Base-by-base conservation (phyloP, 2,888 invertebrate species). In the Nymphalis c-album region DNA sequence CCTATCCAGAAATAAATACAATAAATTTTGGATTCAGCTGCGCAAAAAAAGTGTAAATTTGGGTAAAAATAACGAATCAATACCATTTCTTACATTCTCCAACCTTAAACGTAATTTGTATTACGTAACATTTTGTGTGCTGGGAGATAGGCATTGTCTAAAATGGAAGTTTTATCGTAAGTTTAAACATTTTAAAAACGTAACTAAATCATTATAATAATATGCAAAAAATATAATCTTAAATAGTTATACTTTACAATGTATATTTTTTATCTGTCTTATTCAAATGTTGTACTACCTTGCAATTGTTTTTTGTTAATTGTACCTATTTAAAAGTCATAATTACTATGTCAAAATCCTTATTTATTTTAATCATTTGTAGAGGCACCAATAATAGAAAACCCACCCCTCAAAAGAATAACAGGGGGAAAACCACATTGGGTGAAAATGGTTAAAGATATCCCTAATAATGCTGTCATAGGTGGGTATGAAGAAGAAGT, bases 381-480 rank as follows among this genome's bases (percentile, higher is more conserved):
- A 50, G 50, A 20, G 50, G 20, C 50, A 8, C 50, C 50, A 10
- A 18, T 8, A 50, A 50, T 20, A n/a, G 10, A 18, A 50, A 50
- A 50, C n/a, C 18, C 50, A 50, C 18, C 20, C 3, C 18, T 50
- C 1, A 50, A 50, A 18, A 50, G 10, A 3, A 18, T 50, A 20
- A 50, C n/a, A 3, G 50, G 50, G 4, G 50, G 50, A 4, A 18
- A 50, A 50, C 18, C 50, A 13, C 50, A 20, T 50, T 50, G 50
- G 50, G 50, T 50, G 4, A n/a, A 50, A 50, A 7, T 50, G 4
- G 18, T 20, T 20, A 50, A 50, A 18, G 20, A 50, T 10, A 10
- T 50, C 7, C 97, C 97, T 35, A 94, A 95, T 53, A 94, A 94
- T 72, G 95, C 96, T 6, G 88, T 96, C 17, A 94, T 95, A 64